A percentile compares a stretch with the other conserved stretches of the same genome.
Conservation (phyloP, 1,140 invertebrate species). For the Pararge aegeria region DNA sequence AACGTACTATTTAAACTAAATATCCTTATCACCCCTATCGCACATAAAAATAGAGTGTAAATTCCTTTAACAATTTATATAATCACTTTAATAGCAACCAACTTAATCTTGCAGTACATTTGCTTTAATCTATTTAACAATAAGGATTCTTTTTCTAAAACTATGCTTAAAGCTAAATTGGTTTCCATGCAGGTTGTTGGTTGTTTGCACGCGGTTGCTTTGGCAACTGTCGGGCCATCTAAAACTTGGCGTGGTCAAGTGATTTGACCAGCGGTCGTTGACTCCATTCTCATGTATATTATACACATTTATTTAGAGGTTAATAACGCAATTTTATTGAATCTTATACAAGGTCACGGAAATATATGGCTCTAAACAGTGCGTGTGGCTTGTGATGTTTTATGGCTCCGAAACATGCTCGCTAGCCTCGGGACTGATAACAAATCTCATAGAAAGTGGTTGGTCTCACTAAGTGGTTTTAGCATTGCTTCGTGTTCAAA, state of each 20-base stretch:
- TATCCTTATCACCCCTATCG: neutral
- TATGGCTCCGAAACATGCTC: too few relatives aligned
- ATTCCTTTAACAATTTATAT: neutral
- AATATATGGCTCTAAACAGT: too few relatives aligned
- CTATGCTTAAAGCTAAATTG: neutral
- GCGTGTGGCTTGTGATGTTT: too few relatives aligned
- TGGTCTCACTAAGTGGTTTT: too few relatives aligned
- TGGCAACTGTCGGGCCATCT: conserved; percentile 63
- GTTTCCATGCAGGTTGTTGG: conserved; percentile 14
- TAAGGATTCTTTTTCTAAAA: neutral
- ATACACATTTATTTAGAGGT: conserved; percentile 6
- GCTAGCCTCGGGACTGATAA: too few relatives aligned
- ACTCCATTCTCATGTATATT: conserved; percentile 15
- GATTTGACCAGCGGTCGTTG: conserved; percentile 31
- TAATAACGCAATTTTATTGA: too few relatives aligned
- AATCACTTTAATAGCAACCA: neutral
- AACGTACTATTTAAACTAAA: neutral
- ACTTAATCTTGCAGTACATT: neutral
- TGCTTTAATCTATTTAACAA: neutral
- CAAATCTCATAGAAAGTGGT: too few relatives aligned
- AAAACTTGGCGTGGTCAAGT: conserved; percentile 37
- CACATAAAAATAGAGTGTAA: neutral
- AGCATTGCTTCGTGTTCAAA: too few relatives aligned
- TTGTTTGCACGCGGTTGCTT: conserved; percentile 55
- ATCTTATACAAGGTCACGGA: too few relatives aligned